phyloP scores from a whole-genome alignment of 2,113 vertebrate genomes.

The Hyaena hyaena region DNA sequence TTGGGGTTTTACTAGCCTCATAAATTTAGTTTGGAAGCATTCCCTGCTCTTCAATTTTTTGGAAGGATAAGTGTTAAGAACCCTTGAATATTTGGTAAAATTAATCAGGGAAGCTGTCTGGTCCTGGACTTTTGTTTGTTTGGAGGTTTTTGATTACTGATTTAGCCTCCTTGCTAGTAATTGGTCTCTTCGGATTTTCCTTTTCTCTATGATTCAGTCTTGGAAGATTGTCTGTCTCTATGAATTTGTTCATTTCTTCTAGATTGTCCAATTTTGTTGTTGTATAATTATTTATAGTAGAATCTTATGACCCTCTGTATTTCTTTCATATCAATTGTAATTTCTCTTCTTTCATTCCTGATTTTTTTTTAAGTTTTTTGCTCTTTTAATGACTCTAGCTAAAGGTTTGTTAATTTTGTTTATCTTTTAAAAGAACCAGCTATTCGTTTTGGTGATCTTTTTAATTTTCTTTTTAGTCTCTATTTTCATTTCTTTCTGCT shows the following conservation, averaged over 20 bases:
- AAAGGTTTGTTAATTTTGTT: background rate
- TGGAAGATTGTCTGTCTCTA: background rate
- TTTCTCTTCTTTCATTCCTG: background rate
- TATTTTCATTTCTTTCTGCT: background rate
- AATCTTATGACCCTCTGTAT: too few species aligned
- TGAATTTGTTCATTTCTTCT: background rate
- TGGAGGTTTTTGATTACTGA: background rate
- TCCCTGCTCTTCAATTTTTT: background rate
- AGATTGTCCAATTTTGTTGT: background rate
- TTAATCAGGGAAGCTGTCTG: background rate
- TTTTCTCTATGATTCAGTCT: background rate
- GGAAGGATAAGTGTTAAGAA: background rate
- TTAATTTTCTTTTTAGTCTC: background rate
- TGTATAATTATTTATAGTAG: too few species aligned
- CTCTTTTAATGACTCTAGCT: background rate
- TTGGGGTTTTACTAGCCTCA: background rate
- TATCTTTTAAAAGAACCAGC: background rate
- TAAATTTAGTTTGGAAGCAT: background rate
- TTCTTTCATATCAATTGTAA: background rate
- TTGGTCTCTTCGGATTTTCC: background rate
- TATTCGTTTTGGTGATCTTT: background rate
- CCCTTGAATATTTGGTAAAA: background rate
- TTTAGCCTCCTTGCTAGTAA: background rate
- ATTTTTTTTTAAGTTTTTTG: background rate
- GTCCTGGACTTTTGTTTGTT: background rate